Evolutionary conservation across 2,888 invertebrate species (phyloP).

Genomic region (Andrena fulva): DNA sequence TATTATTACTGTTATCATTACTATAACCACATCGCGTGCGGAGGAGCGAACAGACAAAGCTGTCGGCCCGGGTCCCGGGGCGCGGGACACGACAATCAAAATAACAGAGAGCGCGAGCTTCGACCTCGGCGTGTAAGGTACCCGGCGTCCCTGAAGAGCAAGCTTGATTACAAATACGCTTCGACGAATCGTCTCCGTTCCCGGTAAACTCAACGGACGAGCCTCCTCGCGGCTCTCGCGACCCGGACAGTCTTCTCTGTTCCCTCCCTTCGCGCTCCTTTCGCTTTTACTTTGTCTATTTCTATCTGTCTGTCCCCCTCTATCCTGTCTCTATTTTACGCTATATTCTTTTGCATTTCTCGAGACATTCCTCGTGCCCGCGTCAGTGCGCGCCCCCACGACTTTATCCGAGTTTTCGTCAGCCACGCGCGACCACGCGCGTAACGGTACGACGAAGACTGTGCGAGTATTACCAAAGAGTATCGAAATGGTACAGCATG

Average conservation of each 20-base stretch:
- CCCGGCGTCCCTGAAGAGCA: conserved; percentile 15
- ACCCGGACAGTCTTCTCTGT: conserved; percentile 42
- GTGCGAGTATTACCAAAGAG: conserved; percentile 44
- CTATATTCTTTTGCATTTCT: conserved; percentile 50
- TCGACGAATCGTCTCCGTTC: conserved; percentile 14
- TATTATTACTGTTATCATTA: conserved; percentile 35
- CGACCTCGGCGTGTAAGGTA: conserved; percentile 8
- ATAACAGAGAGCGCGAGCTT: conserved; percentile 6
- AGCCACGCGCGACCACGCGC: conserved; percentile 35
- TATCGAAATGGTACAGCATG: conserved; percentile 15
- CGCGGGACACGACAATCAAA: conserved; percentile 53
- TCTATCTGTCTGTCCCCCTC: conserved; percentile 15
- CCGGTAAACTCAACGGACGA: not conserved
- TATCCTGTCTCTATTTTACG: not conserved
- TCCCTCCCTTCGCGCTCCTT: conserved; percentile 15
- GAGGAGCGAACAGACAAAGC: conserved; percentile 43
- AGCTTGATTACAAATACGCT: not conserved
- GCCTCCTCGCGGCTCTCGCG: conserved; percentile 15
- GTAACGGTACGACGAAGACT: conserved; percentile 39
- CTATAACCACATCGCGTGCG: conserved; percentile 35
- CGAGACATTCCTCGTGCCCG: conserved; percentile 62
- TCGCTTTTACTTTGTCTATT: conserved; percentile 3
- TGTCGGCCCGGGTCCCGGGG: conserved; percentile 37
- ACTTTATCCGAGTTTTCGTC: conserved; percentile 51
- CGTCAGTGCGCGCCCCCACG: conserved; percentile 53